Evolutionary conservation across 2,888 invertebrate species (phyloP), one percentile per base, ranked within the genome.

Genomic region (Mantis religiosa): DNA sequence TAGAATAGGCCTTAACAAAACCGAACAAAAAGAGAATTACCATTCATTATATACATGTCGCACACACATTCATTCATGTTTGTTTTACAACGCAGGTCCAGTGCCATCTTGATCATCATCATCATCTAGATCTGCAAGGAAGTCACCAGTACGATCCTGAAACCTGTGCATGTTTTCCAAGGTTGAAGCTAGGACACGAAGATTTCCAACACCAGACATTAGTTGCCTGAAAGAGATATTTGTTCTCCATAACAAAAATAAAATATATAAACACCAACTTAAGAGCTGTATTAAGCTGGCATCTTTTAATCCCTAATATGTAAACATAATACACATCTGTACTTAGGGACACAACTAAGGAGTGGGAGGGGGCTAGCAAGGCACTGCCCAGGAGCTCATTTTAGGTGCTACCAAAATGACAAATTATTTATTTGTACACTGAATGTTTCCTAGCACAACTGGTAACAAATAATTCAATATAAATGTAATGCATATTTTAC

Each of bases 181-280:
- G 82, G 95, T 94, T 82, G 95, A 94, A 28, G 96, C 96, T 92
- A 96, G 94, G 91, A 95, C 94, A 91, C 96, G 93, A 89, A 96
- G 93, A 92, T 96, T 96, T 91, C 95, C 95, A 88, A 96, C 96
- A 85, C 96, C 96, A 90, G 94, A 94, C 91, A 96, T 93, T 90
- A 96, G 92, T 94, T 96, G 96, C 92, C 96, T 96, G 91, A n/a
- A 93, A 93, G 20, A 71, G 54, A 71, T 20, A 3, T 87, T 88
- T 27, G 54, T 82, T 83, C 47, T 41, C 28, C 27, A 82, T 83
- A 47, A 28, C 54, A 71, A 71, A 20, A 71, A 71, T 20, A 12
- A 12, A 12, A 41, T 41, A 9, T 41, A 9, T 41, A n/a, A n/a
- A n/a, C n/a, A n/a, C n/a, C n/a, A 30, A 30, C 30, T 30, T 2